phyloP scores from a whole-genome alignment of 2,888 invertebrate species.

The Ethmia dodecea region DNA sequence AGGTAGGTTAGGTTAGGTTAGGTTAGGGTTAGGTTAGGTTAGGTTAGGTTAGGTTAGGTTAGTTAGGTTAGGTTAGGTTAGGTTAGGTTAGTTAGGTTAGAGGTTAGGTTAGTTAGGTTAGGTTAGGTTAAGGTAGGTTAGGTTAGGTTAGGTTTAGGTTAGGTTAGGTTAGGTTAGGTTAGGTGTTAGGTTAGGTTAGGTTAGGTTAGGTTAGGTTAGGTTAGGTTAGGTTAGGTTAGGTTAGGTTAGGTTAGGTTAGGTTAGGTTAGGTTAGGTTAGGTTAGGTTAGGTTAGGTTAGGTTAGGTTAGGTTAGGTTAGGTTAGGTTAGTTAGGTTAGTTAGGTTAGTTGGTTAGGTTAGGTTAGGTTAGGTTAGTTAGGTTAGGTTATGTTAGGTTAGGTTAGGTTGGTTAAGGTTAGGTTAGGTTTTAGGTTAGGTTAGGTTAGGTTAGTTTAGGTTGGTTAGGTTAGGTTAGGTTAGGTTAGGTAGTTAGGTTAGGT shows the following conservation, averaged over 20 bases:
- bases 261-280: slow-evolving; percentile 9
- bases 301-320: slow-evolving; percentile 11
- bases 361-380: slow-evolving; percentile 11
- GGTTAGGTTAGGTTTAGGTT: slow-evolving; percentile 14
- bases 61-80: slow-evolving; percentile 11
- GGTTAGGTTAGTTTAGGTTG: slow-evolving; percentile 12
- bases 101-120: slow-evolving; percentile 11
- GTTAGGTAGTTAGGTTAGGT: slow-evolving; percentile 9
- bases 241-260: slow-evolving; percentile 11
- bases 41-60: slow-evolving; percentile 13
- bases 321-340: slow-evolving; percentile 13
- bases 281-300: slow-evolving; percentile 10
- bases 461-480: slow-evolving; percentile 14
- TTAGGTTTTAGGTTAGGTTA: slow-evolving; percentile 10
- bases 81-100: slow-evolving; percentile 10
- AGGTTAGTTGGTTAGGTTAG: slow-evolving; percentile 14
- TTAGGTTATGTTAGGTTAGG: no score
- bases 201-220: slow-evolving; percentile 15
- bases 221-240: slow-evolving; percentile 17
- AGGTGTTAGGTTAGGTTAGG: slow-evolving; percentile 15
- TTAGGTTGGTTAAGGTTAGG: slow-evolving; percentile 12
- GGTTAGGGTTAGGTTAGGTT: slow-evolving; percentile 19
- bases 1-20: slow-evolving; percentile 22
- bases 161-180: slow-evolving; percentile 15
- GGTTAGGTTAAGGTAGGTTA: slow-evolving; percentile 1